Percentiles rank a stretch among this genome's conserved stretches.
Evolutionary conservation across 2,888 invertebrate genomes (phyloP).

Genomic region (Eudasyphora cyanicolor): DNA sequence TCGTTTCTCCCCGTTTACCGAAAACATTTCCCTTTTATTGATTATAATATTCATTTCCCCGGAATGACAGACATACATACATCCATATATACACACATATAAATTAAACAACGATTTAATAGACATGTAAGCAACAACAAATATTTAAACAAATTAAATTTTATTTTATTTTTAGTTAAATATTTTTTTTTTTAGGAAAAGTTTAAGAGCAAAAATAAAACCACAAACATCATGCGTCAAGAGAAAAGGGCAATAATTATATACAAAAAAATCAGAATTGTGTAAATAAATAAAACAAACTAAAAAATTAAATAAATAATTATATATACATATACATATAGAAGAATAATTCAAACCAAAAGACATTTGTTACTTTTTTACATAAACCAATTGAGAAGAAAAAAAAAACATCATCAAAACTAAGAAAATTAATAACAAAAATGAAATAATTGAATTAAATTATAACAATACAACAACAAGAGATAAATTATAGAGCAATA

Average conservation of each 20-base stretch:
- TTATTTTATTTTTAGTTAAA: conserved; percentile 27
- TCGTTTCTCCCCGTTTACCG: too few relatives aligned
- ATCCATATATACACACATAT: conserved; percentile 25
- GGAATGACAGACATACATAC: conserved; percentile 3
- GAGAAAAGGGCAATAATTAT: conserved; percentile 65
- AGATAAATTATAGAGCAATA: conserved; percentile 54
- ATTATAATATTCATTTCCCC: background rate
- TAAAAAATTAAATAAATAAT: conserved; percentile 42
- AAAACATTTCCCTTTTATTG: background rate
- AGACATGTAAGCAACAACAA: conserved; percentile 42
- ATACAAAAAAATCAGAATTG: conserved; percentile 51
- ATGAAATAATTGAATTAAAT: conserved; percentile 6
- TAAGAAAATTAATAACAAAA: conserved; percentile 1
- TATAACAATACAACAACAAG: conserved; percentile 14
- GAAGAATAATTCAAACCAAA: conserved; percentile 17
- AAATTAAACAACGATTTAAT: conserved; percentile 28
- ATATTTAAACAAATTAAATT: background rate
- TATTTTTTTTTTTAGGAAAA: conserved; percentile 45
- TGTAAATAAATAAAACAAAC: conserved; percentile 48
- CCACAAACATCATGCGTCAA: conserved; percentile 62
- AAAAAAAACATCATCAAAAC: conserved; percentile 51
- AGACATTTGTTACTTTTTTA: conserved; percentile 65
- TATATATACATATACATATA: conserved; percentile 40
- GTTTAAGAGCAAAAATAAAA: conserved; percentile 52
- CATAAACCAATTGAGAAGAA: conserved; percentile 42